A percentile compares a stretch with the other conserved stretches of the same genome.
phyloP scores from a whole-genome alignment of 92 coral and sea anemone species.

The Actinernus sp. region DNA sequence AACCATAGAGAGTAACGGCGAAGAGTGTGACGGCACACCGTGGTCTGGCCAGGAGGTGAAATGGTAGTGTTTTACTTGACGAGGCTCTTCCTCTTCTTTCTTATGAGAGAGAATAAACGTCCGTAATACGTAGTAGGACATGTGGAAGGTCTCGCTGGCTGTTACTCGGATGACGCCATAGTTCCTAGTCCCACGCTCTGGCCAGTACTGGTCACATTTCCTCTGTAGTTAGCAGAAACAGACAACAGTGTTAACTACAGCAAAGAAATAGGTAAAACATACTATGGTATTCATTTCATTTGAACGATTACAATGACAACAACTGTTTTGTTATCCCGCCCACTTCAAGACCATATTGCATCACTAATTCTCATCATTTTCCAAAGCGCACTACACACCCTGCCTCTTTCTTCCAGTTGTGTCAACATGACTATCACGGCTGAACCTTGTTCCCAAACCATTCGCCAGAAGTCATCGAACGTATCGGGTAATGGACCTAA shows the following conservation, averaged over 20 bases:
- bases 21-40: constrained; percentile 96
- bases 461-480: constrained; percentile 99
- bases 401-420: constrained; percentile 93
- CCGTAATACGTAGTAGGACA: constrained; percentile 81
- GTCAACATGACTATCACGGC: constrained; percentile 94
- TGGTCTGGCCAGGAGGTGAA: constrained; percentile 99
- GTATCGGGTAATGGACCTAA: constrained; percentile 94
- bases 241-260: neutral
- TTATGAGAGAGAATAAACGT: constrained; percentile 67
- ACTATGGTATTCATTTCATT: no score
- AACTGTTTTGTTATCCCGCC: no score
- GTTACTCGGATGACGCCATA: constrained; percentile 78
- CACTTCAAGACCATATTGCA: no score
- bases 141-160: constrained; percentile 77
- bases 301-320: no score
- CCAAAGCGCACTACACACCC: constrained; percentile 67
- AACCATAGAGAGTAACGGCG: constrained; percentile 87
- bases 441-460: constrained; percentile 98
- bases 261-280: no score
- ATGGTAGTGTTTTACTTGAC: constrained; percentile 89
- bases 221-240: no score
- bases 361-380: no score
- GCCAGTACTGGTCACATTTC: constrained; percentile 94
- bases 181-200: constrained; percentile 77
- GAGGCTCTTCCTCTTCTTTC: constrained; percentile 76